Evolutionary conservation across 2,113 vertebrate species (phyloP).

Genomic region (Urocolius indicus): DNA sequence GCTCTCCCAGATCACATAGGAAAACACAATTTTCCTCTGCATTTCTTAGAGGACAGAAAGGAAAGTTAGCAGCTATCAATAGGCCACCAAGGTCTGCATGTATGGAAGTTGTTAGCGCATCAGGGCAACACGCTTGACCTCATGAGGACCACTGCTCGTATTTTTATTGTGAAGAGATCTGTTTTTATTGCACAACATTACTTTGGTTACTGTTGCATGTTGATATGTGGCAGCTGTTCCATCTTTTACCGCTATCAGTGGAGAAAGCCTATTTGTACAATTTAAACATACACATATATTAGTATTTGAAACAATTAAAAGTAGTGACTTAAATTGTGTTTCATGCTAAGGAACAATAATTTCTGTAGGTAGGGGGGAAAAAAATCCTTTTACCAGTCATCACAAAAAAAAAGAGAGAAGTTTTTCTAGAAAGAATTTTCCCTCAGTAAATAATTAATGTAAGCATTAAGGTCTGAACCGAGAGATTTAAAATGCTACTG

Average conservation of each 20-base stretch:
- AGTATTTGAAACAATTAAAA: slow-evolving; percentile 5
- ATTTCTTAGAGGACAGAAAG: not conserved
- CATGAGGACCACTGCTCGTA: not conserved
- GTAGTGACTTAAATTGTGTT: not conserved
- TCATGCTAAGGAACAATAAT: not conserved
- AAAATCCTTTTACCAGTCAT: not conserved
- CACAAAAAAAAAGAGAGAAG: not conserved
- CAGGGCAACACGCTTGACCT: not conserved
- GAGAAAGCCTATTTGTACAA: slow-evolving; percentile 3
- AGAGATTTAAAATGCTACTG: not conserved
- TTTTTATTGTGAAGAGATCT: not conserved
- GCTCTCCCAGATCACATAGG: not conserved
- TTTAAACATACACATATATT: not conserved
- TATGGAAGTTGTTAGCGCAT: not conserved
- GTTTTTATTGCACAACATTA: not conserved
- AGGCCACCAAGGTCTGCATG: not conserved
- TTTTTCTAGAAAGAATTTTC: not conserved
- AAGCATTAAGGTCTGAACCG: not conserved
- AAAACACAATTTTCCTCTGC: not conserved
- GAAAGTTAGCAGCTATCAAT: not conserved
- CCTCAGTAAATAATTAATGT: not conserved
- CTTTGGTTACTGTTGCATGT: slow-evolving; percentile 4
- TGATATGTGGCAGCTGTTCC: slow-evolving; percentile 37
- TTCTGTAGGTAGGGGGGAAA: not conserved
- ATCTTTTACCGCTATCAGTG: not conserved